Evolutionary conservation across 2,113 vertebrate genomes (phyloP).

Genomic region (Numida meleagris): DNA sequence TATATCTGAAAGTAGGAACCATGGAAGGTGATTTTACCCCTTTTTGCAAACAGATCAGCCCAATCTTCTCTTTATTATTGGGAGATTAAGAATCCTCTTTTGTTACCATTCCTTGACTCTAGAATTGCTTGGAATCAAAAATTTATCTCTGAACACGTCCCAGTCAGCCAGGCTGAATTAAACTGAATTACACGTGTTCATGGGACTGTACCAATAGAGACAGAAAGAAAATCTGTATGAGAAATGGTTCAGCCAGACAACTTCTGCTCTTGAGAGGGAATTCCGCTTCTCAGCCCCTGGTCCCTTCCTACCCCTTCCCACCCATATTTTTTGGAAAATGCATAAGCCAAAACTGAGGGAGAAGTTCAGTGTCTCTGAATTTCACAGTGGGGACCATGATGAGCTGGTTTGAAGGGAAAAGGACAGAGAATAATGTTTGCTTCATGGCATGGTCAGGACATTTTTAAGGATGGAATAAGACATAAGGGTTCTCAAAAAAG

Average conservation of each 20-base stretch:
- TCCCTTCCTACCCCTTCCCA: not conserved
- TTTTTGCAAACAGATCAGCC: not conserved
- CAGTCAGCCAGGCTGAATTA: not conserved
- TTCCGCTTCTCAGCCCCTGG: not conserved
- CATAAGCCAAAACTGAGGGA: not conserved
- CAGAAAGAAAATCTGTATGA: not conserved
- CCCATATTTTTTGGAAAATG: not conserved
- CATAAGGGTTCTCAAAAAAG: not conserved
- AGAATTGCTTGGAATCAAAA: not conserved
- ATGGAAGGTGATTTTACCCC: not conserved
- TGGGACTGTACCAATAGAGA: not conserved
- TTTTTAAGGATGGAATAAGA: not conserved
- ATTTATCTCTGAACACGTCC: not conserved
- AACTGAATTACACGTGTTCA: not conserved
- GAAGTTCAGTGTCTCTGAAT: not conserved
- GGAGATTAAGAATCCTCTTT: not conserved
- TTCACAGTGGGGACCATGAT: not conserved
- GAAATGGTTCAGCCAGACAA: not conserved
- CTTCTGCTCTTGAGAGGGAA: not conserved
- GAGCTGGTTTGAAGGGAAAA: not conserved
- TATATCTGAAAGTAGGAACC: not conserved
- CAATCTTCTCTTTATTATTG: not conserved
- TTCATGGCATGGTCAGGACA: not conserved
- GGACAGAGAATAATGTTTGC: not conserved
- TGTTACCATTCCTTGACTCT: not conserved